Evolutionary conservation across 2,113 vertebrate species (phyloP), one percentile per base, ranked within the genome.

Genomic region (Daubentonia madagascariensis): DNA sequence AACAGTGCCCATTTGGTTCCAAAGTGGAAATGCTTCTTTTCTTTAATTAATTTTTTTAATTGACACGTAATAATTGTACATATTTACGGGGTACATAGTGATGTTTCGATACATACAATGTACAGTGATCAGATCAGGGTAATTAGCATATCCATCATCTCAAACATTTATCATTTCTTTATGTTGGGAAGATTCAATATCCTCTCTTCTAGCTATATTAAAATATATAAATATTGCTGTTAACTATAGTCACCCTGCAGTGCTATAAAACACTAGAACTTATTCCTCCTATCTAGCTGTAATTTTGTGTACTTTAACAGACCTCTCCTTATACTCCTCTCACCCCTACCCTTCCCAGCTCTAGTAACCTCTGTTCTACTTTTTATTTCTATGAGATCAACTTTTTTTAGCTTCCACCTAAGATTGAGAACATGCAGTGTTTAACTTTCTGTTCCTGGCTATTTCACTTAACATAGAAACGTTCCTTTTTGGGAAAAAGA

Each of bases 11-110:
- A 61, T 80, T 79, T 88, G 68, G 45, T 88, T 83, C 48, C 81
- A 88, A 96, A 95, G 61, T 85, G 54, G 63, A 97, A 93, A 85
- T 79, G 43, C 12, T 73, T 94, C 59, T 30, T 61, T 73, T 25
- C 14, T 43, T 13, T 61, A 61, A 28, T 52, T 52, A 14, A 37
- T 68, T 40, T 75, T 48, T 48, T 76, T 30, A 48, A 48, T 48
- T 32, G 43, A 48, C 28, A 76, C 43, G 32, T 32, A 73, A 61
- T 25, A 75, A 75, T 9, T 32, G 28, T 76, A 32, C 16, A 32
- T 76, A 18, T 48, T 48, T 75, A 76, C 18, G 43, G 28, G 28
- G 43, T 48, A 76, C 43, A 48, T 18, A 32, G 43, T 30, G 43
- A 48, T 5, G 16, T 76, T 76, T 76, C 28, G 18, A 76, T 76